phyloP scores from a whole-genome alignment of 2,888 invertebrate genomes.

The Phaonia tiefii region DNA sequence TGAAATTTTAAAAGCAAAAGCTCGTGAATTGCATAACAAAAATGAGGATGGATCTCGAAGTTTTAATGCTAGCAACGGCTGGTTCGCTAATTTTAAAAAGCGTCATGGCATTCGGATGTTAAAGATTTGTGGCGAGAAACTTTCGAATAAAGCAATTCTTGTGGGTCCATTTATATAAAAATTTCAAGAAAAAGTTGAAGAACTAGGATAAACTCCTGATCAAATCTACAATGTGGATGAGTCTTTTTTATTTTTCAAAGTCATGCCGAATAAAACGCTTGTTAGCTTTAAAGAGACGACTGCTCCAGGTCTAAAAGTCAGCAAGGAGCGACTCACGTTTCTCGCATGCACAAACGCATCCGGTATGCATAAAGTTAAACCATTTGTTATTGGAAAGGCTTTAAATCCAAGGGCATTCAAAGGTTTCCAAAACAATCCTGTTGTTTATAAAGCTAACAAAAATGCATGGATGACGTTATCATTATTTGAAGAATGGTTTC shows the following conservation, averaged over 20 bases:
- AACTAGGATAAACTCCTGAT: background rate
- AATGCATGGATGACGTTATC: too few species aligned
- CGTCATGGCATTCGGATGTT: constrained; percentile 17
- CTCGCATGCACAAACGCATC: too few species aligned
- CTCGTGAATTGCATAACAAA: background rate
- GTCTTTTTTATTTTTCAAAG: constrained; percentile 1
- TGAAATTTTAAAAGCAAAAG: constrained; percentile 16
- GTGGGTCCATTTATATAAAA: constrained; percentile 7
- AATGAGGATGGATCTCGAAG: background rate
- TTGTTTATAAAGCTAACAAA: background rate
- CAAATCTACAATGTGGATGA: constrained; percentile 27
- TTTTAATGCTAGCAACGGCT: constrained; percentile 32
- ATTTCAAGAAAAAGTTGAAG: background rate
- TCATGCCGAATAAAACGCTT: constrained; percentile 10
- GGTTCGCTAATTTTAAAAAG: constrained; percentile 26
- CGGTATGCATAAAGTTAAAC: constrained; percentile 9
- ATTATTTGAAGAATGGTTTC: too few species aligned
- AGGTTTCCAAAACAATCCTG: background rate
- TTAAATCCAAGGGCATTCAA: constrained; percentile 2
- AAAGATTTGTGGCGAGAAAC: constrained; percentile 31
- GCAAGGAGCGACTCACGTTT: background rate
- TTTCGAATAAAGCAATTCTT: background rate
- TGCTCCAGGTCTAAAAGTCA: constrained; percentile 11
- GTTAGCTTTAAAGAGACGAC: background rate
- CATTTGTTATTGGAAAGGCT: background rate